Evolutionary conservation across 2,888 invertebrate species (phyloP).

Genomic region (Phaonia tiefii): DNA sequence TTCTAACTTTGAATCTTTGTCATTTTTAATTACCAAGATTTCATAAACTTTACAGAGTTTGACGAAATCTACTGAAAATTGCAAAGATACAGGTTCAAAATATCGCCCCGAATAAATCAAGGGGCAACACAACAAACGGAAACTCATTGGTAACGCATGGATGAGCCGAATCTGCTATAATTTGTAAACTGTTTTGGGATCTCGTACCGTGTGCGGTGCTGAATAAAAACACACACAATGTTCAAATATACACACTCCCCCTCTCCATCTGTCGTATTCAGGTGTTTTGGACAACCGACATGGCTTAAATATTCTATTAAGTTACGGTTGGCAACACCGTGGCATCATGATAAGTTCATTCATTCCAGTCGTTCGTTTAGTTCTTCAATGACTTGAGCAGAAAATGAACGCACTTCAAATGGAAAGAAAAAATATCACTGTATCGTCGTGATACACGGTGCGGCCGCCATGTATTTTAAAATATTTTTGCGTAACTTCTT

Average conservation of each 20-base stretch:
- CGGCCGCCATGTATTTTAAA: no score
- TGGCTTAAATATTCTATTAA: slow-evolving; percentile 57
- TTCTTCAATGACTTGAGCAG: slow-evolving; percentile 47
- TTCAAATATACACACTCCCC: slow-evolving; percentile 35
- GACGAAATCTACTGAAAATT: not conserved
- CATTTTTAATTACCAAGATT: no score
- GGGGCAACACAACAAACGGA: slow-evolving; percentile 70
- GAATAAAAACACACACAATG: slow-evolving; percentile 28
- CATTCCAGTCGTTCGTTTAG: slow-evolving; percentile 69
- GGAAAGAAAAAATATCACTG: slow-evolving; percentile 14
- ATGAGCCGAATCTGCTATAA: slow-evolving; percentile 68
- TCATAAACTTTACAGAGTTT: no score
- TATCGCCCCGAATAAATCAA: slow-evolving; percentile 5
- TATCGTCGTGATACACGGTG: not conserved
- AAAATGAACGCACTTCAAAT: slow-evolving; percentile 49
- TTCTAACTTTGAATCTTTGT: no score
- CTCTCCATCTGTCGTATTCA: slow-evolving; percentile 10
- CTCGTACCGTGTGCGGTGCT: slow-evolving; percentile 10
- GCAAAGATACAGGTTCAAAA: slow-evolving; percentile 42
- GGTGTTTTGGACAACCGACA: slow-evolving; percentile 19
- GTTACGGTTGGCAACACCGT: slow-evolving; percentile 76
- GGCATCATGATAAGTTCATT: slow-evolving; percentile 77
- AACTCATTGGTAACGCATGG: slow-evolving; percentile 80
- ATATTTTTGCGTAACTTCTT: no score
- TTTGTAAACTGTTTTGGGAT: slow-evolving; percentile 31